Evolutionary conservation across 2,888 invertebrate species (phyloP).

Genomic region (Hydroisotoma schaefferi): DNA sequence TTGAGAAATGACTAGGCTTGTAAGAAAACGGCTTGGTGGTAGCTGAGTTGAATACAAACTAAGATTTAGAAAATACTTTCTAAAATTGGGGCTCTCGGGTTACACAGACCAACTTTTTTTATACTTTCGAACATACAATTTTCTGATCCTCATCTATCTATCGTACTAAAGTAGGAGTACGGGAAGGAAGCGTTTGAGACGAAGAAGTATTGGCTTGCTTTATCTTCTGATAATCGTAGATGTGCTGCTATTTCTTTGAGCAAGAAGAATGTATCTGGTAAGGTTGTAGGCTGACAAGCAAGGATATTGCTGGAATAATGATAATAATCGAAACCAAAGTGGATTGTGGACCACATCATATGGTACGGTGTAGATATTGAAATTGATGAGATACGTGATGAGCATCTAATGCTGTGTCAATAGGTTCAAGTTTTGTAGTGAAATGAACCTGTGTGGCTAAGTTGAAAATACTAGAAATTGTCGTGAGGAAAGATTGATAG

Average conservation of each 20-base stretch:
- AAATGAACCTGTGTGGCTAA: too few relatives aligned
- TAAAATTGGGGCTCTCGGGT: too few relatives aligned
- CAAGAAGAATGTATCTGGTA: not conserved
- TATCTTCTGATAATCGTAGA: not conserved
- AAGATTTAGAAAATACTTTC: not conserved
- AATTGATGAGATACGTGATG: constrained; percentile 19
- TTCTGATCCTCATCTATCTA: not conserved
- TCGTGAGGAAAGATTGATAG: too few relatives aligned
- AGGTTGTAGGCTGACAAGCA: not conserved
- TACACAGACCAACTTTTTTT: too few relatives aligned
- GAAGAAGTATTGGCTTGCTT: constrained; percentile 2
- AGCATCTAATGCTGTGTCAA: constrained; percentile 1
- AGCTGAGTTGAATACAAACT: constrained; percentile 2
- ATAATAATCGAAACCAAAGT: constrained; percentile 6
- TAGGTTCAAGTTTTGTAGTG: too few relatives aligned
- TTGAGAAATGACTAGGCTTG: constrained; percentile 1
- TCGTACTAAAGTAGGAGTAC: not conserved
- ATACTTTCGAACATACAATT: not conserved
- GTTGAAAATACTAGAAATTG: too few relatives aligned
- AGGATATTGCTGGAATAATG: not conserved
- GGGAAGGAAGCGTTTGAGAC: not conserved
- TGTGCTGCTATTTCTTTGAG: not conserved
- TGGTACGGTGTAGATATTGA: constrained; percentile 11
- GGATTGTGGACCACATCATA: constrained; percentile 4
- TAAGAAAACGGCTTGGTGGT: not conserved